These are phyloP conservation scores for Cryptocephalus primarius DNA, from an alignment of 2,888 invertebrate species.

Conservation along the genomic window DNA sequence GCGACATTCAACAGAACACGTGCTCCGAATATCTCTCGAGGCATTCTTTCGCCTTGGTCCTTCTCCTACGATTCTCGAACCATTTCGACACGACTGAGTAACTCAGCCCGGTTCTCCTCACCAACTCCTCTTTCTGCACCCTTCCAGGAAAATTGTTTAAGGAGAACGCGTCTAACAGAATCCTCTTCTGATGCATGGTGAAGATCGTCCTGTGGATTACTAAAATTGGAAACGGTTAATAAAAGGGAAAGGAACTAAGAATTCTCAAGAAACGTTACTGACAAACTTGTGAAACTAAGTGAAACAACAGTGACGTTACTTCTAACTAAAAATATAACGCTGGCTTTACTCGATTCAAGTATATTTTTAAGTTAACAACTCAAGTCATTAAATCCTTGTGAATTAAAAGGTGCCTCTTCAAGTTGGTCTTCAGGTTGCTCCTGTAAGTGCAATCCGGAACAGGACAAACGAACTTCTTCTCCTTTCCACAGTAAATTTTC, in stretches of 20 bases:
- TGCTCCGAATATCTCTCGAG: too few species aligned
- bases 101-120: not conserved
- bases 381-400: not conserved
- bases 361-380: too few species aligned
- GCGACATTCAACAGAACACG: too few species aligned
- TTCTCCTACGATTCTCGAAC: not conserved
- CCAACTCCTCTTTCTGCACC: not conserved
- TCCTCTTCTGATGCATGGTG: not conserved
- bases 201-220: not conserved
- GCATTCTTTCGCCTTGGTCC: not conserved
- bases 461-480: conserved; percentile 44
- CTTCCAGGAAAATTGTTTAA: not conserved
- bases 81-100: not conserved
- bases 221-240: too few species aligned
- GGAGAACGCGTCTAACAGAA: not conserved
- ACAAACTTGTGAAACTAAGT: too few species aligned
- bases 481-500: conserved; percentile 15
- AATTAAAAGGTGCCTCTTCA: conserved; percentile 53
- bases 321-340: too few species aligned
- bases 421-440: conserved; percentile 70
- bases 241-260: too few species aligned
- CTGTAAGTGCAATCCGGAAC: conserved; percentile 70
- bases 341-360: too few species aligned
- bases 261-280: too few species aligned
- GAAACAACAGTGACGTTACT: too few species aligned